Conservation (phyloP, 2,113 vertebrate species). For the Dasyurus viverrinus region DNA sequence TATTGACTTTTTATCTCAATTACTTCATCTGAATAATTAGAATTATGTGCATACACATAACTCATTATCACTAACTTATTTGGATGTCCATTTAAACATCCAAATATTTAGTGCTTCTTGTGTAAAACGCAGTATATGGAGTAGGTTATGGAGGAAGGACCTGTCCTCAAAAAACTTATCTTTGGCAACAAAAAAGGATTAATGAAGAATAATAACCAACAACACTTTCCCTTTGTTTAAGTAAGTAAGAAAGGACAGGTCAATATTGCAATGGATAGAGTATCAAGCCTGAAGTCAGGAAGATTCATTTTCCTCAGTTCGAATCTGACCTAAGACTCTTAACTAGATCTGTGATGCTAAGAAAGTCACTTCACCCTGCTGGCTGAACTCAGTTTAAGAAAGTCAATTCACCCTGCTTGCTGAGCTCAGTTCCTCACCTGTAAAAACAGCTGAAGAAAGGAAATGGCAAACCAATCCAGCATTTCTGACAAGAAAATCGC, state of each 20-base stretch:
- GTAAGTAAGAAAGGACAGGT: neutral
- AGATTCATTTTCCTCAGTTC: no score
- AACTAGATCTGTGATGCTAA: no score
- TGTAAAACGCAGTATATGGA: neutral
- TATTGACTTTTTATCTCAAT: neutral
- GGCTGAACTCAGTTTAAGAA: no score
- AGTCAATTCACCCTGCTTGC: no score
- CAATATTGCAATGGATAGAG: no score
- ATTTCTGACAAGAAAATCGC: neutral
- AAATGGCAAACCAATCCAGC: neutral
- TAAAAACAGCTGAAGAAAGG: no score
- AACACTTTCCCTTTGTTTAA: neutral
- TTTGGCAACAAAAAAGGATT: neutral
- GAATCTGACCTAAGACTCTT: no score
- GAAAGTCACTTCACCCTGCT: no score
- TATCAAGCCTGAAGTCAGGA: no score
- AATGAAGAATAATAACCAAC: neutral
- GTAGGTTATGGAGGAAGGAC: neutral
- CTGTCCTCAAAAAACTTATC: neutral
- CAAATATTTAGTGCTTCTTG: neutral
- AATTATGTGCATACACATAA: neutral
- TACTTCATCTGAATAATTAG: neutral
- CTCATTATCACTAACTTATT: neutral
- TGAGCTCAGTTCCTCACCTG: no score
- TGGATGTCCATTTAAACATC: neutral